A percentile compares a stretch with the other conserved stretches of the same genome.
Conservation (phyloP, 2,113 vertebrate genomes). For the Cochlearius cochlearius region DNA sequence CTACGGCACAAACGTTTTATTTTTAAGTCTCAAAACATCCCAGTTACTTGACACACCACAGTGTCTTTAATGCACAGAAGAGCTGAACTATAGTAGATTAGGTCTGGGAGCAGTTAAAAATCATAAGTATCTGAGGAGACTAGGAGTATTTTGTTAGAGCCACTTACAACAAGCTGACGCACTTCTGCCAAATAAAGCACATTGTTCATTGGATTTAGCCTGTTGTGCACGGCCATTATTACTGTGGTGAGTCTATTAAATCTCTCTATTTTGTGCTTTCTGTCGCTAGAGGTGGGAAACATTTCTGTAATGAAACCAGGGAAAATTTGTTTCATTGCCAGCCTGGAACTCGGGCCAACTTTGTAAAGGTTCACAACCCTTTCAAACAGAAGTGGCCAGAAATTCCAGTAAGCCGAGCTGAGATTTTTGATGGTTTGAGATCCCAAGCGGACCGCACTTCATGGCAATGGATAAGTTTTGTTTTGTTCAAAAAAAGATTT, state of each 20-base stretch:
- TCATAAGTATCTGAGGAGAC: not conserved
- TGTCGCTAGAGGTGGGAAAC: conserved; percentile 59
- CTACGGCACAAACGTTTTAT: not conserved
- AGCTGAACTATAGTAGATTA: not conserved
- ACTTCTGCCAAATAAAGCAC: conserved; percentile 52
- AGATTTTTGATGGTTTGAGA: not conserved
- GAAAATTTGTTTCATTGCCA: conserved; percentile 59
- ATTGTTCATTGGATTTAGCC: conserved; percentile 47
- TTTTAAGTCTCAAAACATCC: not conserved
- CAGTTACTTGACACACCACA: not conserved
- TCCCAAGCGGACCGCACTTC: not conserved
- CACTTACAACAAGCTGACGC: conserved; percentile 27
- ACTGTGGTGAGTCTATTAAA: conserved; percentile 63
- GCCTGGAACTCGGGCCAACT: conserved; percentile 36
- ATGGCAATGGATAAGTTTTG: not conserved
- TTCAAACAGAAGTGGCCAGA: not conserved
- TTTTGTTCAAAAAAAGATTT: not conserved
- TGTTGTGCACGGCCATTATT: conserved; percentile 52
- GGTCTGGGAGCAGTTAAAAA: conserved; percentile 9
- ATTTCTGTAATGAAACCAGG: conserved; percentile 63
- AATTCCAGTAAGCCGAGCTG: conserved; percentile 16
- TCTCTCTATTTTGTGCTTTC: conserved; percentile 47
- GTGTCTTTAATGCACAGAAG: not conserved
- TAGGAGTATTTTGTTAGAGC: not conserved
- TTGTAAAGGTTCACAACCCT: conserved; percentile 28